A percentile compares a stretch with the other conserved stretches of the same genome.
These are phyloP conservation scores for Paracentrotus lividus DNA, from an alignment of 53 echinoderm and acorn worm genomes.

Conservation along the genomic window DNA sequence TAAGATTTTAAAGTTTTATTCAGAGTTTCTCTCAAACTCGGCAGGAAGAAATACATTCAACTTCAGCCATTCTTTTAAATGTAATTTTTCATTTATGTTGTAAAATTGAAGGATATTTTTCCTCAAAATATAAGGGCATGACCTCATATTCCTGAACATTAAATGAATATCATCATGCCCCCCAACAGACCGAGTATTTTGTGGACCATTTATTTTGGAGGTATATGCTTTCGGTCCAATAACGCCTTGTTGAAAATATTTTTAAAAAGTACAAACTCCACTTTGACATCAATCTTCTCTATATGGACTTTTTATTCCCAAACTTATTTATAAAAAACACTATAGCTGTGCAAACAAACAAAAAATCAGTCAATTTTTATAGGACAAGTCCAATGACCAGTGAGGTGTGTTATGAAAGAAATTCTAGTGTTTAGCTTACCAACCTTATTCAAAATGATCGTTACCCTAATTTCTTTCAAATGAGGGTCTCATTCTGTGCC, in stretches of 20 bases:
- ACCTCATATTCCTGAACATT: too few relatives aligned
- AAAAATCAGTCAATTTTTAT: background rate
- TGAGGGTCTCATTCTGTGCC: background rate
- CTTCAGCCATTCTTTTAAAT: background rate
- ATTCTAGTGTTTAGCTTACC: background rate
- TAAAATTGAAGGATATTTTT: background rate
- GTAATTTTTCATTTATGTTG: background rate
- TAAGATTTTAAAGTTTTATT: background rate
- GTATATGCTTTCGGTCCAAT: background rate
- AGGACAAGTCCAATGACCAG: background rate
- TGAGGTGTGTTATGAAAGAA: conserved; percentile 1
- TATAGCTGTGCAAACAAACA: background rate
- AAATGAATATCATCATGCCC: too few relatives aligned
- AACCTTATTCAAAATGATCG: conserved; percentile 25
- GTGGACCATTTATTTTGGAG: too few relatives aligned
- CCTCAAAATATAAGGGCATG: background rate
- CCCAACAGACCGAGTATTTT: too few relatives aligned
- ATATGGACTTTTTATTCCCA: background rate
- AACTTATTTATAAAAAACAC: background rate
- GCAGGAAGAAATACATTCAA: background rate
- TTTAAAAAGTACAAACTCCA: background rate
- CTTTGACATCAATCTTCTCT: background rate
- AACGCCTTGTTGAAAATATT: background rate
- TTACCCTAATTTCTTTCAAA: conserved; percentile 47
- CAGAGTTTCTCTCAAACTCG: background rate